These are phyloP conservation scores for Conus canariensis DNA, from an alignment of 2,888 invertebrate genomes.

Conservation along the genomic window DNA sequence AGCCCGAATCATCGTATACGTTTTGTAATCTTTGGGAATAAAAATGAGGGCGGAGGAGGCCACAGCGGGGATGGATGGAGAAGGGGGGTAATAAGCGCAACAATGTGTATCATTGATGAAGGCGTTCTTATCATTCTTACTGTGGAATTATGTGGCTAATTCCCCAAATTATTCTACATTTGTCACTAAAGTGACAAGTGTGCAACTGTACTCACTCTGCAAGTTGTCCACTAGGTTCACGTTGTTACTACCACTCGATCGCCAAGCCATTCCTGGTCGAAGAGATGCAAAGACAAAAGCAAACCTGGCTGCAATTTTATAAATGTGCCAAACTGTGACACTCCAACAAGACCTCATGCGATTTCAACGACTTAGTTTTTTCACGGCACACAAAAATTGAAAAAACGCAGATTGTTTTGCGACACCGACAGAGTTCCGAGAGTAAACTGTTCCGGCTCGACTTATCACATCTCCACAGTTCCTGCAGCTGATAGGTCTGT, in stretches of 20 bases:
- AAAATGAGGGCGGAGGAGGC: too few species aligned
- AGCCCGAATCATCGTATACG: too few species aligned
- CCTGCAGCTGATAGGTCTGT: not conserved
- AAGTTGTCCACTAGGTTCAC: constrained; percentile 69
- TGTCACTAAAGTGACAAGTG: too few species aligned
- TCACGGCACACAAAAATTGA: not conserved
- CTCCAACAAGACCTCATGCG: constrained; percentile 28
- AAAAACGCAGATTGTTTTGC: not conserved
- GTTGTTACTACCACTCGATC: constrained; percentile 71
- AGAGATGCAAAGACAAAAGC: constrained; percentile 46
- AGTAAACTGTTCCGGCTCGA: not conserved
- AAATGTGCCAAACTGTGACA: not conserved
- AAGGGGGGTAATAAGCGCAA: too few species aligned
- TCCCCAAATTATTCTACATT: too few species aligned
- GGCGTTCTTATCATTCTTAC: too few species aligned
- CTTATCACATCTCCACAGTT: not conserved
- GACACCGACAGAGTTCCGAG: not conserved
- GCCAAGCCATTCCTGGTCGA: constrained; percentile 67
- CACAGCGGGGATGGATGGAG: too few species aligned
- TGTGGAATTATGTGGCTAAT: too few species aligned
- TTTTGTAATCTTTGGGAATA: too few species aligned
- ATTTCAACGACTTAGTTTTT: not conserved
- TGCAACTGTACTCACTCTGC: constrained; percentile 57
- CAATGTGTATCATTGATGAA: too few species aligned
- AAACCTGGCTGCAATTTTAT: constrained; percentile 25